Base-by-base conservation (phyloP, 2,888 invertebrate genomes). In the Glaucopsyche alexis region DNA sequence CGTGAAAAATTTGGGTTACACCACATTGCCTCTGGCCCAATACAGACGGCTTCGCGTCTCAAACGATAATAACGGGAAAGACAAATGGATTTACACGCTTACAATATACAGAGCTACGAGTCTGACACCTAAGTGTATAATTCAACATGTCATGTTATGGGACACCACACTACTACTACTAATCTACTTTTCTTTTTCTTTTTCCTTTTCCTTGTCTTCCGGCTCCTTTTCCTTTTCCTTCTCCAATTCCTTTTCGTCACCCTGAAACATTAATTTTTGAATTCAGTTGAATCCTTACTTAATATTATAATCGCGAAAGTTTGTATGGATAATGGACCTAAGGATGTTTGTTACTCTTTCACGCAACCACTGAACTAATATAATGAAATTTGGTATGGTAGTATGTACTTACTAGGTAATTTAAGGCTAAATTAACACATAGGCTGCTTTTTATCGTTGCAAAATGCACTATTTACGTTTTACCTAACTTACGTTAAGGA, bases 181-280 rank as follows among this genome's bases (percentile, higher is more conserved):
- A 73, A 72, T 80, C 82, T 87, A 86, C 83, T 87, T 88, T 72
- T 88, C 84, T 65, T 86, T 86, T 72, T 82, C 82, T 7, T 95
- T 95, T 82, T 96, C 95, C 84, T 79, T 80, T 65, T 95, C 95
- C 84, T 96, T 96, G 79, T 95, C 95, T 78, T 95, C 95, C 72
- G 94, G 95, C 81, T 96, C 96, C 86, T 96, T 91, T 76, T 90
- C 90, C 50, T 84, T 75, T 75, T 90, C 90, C 80, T 95, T 96
- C 80, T 96, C 90, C 80, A 95, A 96, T 80, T 96, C 96, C 85
- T 96, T 96, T 83, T 96, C 96, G 81, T 96, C 96, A 80, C 95
- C 95, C 95, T 96, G 91, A 94, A 92, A 67, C 38, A 40, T 42
- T 49, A 66, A 66, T 67, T 64, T 7, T 55, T 47, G 16, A 69